Evolutionary conservation across 35 echinoderm and acorn worm genomes (phyloP).

Genomic region (Hemicentrotus pulcherrimus): DNA sequence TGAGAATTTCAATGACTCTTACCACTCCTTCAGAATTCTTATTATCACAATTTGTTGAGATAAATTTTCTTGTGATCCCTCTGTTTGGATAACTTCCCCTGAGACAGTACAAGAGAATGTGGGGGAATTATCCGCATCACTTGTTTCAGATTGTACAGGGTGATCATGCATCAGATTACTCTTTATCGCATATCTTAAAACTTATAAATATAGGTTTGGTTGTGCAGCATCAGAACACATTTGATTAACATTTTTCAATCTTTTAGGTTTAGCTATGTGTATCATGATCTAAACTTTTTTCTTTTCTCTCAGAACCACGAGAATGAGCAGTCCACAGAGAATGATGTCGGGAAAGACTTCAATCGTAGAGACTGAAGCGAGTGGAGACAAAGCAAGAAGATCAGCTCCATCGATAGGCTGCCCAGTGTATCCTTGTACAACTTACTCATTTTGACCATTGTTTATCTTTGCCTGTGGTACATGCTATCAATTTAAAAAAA

Average conservation of each 20-base stretch:
- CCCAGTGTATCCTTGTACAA: constrained; percentile 85
- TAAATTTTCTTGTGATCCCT: too few species aligned
- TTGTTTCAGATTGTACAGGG: too few species aligned
- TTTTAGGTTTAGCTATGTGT: background rate
- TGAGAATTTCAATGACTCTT: background rate
- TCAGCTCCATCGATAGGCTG: constrained; percentile 71
- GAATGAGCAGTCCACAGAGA: background rate
- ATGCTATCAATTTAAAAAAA: too few species aligned
- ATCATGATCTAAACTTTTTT: background rate
- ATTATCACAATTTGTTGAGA: too few species aligned
- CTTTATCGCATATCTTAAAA: background rate
- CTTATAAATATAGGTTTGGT: background rate
- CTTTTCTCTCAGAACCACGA: background rate
- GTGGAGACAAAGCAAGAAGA: constrained; percentile 67
- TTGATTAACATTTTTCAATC: background rate
- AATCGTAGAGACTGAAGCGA: constrained; percentile 47
- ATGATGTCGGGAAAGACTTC: background rate
- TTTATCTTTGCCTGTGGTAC: background rate
- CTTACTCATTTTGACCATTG: background rate
- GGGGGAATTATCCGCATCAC: too few species aligned
- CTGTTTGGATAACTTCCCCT: too few species aligned
- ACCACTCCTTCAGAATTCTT: too few species aligned
- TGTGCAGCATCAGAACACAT: background rate
- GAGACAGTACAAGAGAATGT: too few species aligned
- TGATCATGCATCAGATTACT: too few species aligned